These are phyloP conservation scores for Galbula dea DNA, from an alignment of 2,113 vertebrate species.

Conservation along the genomic window DNA sequence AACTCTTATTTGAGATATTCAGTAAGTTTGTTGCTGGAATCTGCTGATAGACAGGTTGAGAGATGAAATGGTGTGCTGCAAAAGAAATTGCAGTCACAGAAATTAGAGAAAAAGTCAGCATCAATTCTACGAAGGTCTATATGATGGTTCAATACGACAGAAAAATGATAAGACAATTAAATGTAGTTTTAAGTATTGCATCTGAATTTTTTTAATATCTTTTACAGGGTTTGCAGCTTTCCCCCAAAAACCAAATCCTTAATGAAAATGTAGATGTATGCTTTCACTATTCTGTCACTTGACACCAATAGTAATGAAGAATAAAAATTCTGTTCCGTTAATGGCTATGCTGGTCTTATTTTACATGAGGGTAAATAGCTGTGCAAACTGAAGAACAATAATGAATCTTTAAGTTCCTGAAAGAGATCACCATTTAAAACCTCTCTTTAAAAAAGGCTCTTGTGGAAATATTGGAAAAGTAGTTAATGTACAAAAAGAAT, in stretches of 20 bases:
- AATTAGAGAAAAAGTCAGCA: not conserved
- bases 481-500: not conserved
- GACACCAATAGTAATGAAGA: not conserved
- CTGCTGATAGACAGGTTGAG: not conserved
- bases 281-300: not conserved
- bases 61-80: not conserved
- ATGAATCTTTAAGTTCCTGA: not conserved
- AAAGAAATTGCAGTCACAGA: not conserved
- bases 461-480: not conserved
- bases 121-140: not conserved
- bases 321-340: not conserved
- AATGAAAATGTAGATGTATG: not conserved
- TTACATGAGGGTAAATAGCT: not conserved
- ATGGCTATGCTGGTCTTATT: not conserved
- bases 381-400: not conserved
- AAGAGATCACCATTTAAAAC: not conserved
- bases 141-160: not conserved
- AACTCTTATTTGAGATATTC: not conserved
- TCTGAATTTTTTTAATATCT: not conserved
- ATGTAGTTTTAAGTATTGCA: not conserved
- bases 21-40: not conserved
- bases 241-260: not conserved
- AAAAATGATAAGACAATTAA: not conserved
- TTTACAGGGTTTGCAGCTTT: not conserved
- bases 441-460: not conserved